Evolutionary conservation across 2,797 vertebrate species (phyloP).

Genomic region (Galagoides demidoff): DNA sequence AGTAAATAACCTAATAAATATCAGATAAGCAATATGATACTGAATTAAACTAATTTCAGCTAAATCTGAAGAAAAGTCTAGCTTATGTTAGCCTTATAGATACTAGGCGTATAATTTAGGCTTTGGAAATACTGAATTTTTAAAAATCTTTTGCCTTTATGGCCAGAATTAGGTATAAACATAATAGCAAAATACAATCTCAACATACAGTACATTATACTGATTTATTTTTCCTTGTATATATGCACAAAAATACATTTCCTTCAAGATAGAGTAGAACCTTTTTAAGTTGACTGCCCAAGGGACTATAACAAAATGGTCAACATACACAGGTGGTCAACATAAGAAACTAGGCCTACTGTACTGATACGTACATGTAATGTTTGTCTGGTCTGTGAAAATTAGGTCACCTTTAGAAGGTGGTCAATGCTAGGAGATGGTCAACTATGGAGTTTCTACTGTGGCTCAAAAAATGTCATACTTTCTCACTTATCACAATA

Average conservation of each 20-base stretch:
- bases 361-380: too few species aligned
- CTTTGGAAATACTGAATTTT: not conserved
- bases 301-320: too few species aligned
- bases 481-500: not conserved
- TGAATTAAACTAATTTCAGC: not conserved
- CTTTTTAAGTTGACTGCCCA: too few species aligned
- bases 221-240: not conserved
- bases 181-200: slow-evolving; percentile 24
- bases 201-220: not conserved
- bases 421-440: too few species aligned
- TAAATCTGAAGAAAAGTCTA: slow-evolving; percentile 14
- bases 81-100: not conserved
- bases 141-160: not conserved
- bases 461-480: not conserved
- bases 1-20: slow-evolving; percentile 4
- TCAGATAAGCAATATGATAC: not conserved
- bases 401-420: too few species aligned
- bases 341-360: too few species aligned
- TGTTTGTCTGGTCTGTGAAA: too few species aligned
- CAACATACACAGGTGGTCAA: too few species aligned
- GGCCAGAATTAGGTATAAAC: not conserved
- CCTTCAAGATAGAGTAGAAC: not conserved
- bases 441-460: too few species aligned
- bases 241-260: slow-evolving; percentile 36
- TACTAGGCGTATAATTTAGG: not conserved